Percentiles rank a stretch among this genome's conserved stretches.
phyloP scores from a whole-genome alignment of 2,888 invertebrate genomes.

The Phyllotreta cruciferae region DNA sequence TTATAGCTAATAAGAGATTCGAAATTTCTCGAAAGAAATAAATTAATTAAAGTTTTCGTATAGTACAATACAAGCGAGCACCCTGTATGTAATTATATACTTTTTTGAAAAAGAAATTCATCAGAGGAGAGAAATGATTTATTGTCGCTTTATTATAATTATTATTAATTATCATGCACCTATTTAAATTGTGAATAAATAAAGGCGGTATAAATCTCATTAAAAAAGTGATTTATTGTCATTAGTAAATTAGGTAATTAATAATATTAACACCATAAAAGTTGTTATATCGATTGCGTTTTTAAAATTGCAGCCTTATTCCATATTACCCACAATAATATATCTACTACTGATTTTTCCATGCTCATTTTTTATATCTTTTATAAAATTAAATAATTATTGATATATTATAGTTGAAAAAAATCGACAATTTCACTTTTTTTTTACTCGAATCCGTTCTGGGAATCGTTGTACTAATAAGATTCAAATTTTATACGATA shows the following conservation, averaged over 20 bases:
- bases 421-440: constrained; percentile 7
- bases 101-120: no score
- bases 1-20: no score
- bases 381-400: no score
- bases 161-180: constrained; percentile 6
- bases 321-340: not conserved
- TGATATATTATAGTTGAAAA: not conserved
- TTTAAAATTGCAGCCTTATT: not conserved
- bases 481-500: constrained; percentile 19
- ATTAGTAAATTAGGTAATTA: constrained; percentile 10
- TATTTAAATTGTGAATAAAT: constrained; percentile 7
- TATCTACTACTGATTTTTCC: not conserved
- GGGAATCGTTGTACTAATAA: constrained; percentile 14
- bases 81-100: no score
- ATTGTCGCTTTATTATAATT: constrained; percentile 13
- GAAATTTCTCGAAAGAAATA: no score
- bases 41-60: no score
- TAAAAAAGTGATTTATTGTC: constrained; percentile 11
- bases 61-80: no score
- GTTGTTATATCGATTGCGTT: not conserved
- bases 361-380: no score
- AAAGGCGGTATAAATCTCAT: constrained; percentile 8
- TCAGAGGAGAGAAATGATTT: constrained; percentile 2
- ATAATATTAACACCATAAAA: constrained; percentile 11
- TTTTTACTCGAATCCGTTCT: constrained; percentile 7